Evolutionary conservation across 2,113 vertebrate species (phyloP).

Genomic region (Actinemys pallida): DNA sequence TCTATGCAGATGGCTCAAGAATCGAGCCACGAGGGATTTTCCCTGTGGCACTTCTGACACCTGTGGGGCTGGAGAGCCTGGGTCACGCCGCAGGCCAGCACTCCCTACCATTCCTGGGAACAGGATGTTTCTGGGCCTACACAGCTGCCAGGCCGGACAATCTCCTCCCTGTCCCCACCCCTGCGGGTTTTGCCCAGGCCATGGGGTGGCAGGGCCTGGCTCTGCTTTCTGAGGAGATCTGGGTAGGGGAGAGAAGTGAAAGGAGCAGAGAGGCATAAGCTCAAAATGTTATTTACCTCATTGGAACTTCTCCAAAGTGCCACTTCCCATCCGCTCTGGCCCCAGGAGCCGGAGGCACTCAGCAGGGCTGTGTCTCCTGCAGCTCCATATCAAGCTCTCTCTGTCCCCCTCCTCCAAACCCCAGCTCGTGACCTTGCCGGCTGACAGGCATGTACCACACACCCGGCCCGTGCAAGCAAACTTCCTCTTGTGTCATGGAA

Average conservation of each 20-base stretch:
- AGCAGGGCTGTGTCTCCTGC: neutral
- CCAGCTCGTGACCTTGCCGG: neutral
- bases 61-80: neutral
- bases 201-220: neutral
- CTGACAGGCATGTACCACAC: conserved; percentile 50
- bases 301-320: neutral
- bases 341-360: rapidly evolving
- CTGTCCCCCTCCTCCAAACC: neutral
- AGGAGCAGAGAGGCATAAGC: neutral
- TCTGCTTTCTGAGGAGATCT: neutral
- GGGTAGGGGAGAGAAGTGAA: neutral
- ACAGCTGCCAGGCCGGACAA: neutral
- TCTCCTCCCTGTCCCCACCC: neutral
- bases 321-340: neutral
- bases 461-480: neutral
- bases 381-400: neutral
- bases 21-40: neutral
- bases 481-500: conserved; percentile 74
- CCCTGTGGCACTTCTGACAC: neutral
- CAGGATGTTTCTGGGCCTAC: neutral
- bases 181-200: neutral
- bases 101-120: neutral
- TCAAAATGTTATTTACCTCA: neutral
- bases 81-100: neutral
- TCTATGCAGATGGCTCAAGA: neutral